phyloP scores from a whole-genome alignment of 2,888 invertebrate species.

The Yponomeuta malinellus region DNA sequence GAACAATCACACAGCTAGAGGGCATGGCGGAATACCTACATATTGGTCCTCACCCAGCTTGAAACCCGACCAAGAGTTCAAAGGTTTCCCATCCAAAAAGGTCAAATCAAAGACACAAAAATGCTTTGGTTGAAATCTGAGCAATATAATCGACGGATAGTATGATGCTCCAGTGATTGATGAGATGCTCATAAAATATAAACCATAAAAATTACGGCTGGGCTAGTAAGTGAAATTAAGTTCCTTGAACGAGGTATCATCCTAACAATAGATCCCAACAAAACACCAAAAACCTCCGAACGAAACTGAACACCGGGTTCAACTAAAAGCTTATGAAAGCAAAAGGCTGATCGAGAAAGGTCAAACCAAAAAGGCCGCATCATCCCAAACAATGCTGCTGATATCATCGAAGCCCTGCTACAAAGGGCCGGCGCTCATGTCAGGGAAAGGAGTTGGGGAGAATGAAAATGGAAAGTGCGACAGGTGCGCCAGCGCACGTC shows the following conservation, averaged over 20 bases:
- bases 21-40: background rate
- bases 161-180: too few relatives aligned
- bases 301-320: background rate
- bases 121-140: too few relatives aligned
- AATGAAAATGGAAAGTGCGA: conserved; percentile 65
- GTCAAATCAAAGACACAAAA: background rate
- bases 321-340: background rate
- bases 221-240: too few relatives aligned
- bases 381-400: background rate
- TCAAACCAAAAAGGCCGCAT: background rate
- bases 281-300: background rate
- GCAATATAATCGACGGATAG: too few relatives aligned
- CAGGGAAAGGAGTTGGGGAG: conserved; percentile 40
- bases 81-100: background rate
- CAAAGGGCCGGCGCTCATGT: background rate
- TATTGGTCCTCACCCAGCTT: background rate
- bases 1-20: conserved; percentile 32
- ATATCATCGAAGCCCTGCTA: background rate
- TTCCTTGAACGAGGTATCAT: background rate
- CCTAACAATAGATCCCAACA: background rate
- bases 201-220: too few relatives aligned
- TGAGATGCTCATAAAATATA: too few relatives aligned
- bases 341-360: background rate
- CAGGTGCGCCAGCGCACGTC: conserved; percentile 45
- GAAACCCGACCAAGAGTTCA: too few relatives aligned